Conservation (phyloP, 2,113 vertebrate genomes). For the Sciurus niger region DNA sequence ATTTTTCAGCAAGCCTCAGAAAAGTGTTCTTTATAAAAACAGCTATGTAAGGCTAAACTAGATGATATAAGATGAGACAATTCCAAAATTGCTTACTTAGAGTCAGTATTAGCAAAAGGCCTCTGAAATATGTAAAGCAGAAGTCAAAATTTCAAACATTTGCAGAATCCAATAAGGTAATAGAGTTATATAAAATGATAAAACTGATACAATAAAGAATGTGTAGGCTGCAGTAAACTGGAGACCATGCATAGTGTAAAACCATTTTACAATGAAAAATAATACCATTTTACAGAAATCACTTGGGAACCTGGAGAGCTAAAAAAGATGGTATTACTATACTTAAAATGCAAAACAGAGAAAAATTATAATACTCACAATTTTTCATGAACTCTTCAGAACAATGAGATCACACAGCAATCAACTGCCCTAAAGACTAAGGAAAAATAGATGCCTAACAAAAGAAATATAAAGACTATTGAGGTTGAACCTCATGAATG, state of each 20-base stretch:
- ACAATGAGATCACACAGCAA: neutral
- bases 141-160: neutral
- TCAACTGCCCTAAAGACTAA: neutral
- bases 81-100: neutral
- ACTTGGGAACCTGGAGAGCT: neutral
- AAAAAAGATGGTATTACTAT: neutral
- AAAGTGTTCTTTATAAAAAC: neutral
- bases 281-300: too few relatives aligned
- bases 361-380: neutral
- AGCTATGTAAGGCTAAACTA: neutral
- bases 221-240: neutral
- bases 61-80: neutral
- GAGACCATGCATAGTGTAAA: too few relatives aligned
- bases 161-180: neutral
- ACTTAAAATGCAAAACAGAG: neutral
- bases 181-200: neutral
- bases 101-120: neutral
- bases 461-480: neutral
- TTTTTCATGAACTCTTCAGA: neutral
- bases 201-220: neutral
- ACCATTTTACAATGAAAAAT: neutral
- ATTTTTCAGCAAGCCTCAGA: neutral
- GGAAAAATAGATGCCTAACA: neutral
- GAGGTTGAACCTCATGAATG: too few relatives aligned
- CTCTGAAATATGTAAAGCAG: neutral